phyloP scores from a whole-genome alignment of 2,888 invertebrate species.

The Melipona beecheii region DNA sequence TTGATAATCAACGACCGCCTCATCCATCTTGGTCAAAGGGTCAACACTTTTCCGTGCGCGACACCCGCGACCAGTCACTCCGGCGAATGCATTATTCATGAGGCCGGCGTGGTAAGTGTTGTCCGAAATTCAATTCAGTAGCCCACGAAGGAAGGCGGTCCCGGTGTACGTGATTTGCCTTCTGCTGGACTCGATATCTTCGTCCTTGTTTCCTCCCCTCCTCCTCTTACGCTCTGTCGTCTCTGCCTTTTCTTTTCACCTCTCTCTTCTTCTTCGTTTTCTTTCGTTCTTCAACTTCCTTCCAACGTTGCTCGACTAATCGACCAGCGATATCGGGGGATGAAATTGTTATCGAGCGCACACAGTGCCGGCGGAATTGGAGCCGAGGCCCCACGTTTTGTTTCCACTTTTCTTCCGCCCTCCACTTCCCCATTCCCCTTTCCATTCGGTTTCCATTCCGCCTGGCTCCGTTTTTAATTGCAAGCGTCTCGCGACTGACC shows the following conservation, averaged over 20 bases:
- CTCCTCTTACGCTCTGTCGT: slow-evolving; percentile 15
- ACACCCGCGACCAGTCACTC: slow-evolving; percentile 60
- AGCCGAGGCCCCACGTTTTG: slow-evolving; percentile 12
- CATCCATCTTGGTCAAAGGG: slow-evolving; percentile 73
- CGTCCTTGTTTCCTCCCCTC: slow-evolving; percentile 23
- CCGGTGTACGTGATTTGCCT: slow-evolving; percentile 72
- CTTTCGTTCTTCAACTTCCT: not conserved
- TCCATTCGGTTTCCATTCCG: not conserved
- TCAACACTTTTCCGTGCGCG: slow-evolving; percentile 70
- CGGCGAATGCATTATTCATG: slow-evolving; percentile 73
- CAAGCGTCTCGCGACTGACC: slow-evolving; percentile 33
- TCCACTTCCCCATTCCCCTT: no score
- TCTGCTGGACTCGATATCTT: slow-evolving; percentile 51
- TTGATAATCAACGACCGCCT: slow-evolving; percentile 71
- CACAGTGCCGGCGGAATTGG: slow-evolving; percentile 31
- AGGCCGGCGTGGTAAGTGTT: slow-evolving; percentile 72
- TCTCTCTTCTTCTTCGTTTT: not conserved
- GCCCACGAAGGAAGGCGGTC: slow-evolving; percentile 66
- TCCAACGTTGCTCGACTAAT: slow-evolving; percentile 53
- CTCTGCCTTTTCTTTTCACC: slow-evolving; percentile 4
- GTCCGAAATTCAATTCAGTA: slow-evolving; percentile 77
- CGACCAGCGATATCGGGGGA: slow-evolving; percentile 46
- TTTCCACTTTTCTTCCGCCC: not conserved
- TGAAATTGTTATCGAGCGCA: slow-evolving; percentile 50
- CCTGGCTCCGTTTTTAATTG: slow-evolving; percentile 6